phyloP scores from a whole-genome alignment of 2,888 invertebrate genomes.

The Pseudanteris insignis region DNA sequence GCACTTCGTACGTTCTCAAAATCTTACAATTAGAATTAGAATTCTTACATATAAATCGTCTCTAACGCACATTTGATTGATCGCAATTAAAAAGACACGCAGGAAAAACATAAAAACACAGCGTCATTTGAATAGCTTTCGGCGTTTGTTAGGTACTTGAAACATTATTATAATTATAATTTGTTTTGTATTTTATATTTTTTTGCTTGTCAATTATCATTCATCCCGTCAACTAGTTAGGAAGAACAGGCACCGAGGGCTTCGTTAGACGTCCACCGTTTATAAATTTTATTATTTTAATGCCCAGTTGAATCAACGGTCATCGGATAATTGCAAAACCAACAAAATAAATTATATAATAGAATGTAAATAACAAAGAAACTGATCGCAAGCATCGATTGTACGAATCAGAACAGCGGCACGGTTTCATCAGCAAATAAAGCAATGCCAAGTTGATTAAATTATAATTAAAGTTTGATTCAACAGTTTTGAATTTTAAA shows the following conservation, averaged over 20 bases:
- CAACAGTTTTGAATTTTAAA: too few species aligned
- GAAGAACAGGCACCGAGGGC: slow-evolving; percentile 46
- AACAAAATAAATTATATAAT: slow-evolving; percentile 11
- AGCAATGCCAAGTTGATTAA: slow-evolving; percentile 6
- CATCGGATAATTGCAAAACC: slow-evolving; percentile 21
- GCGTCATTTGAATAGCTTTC: slow-evolving; percentile 42
- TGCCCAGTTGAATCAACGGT: slow-evolving; percentile 40
- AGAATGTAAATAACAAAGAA: slow-evolving; percentile 10
- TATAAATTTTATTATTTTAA: slow-evolving; percentile 27
- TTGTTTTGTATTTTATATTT: slow-evolving; percentile 9
- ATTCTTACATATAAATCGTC: slow-evolving; percentile 26
- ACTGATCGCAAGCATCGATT: slow-evolving; percentile 25
- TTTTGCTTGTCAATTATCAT: slow-evolving; percentile 17
- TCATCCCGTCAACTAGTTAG: slow-evolving; percentile 34
- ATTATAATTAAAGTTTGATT: slow-evolving; percentile 1
- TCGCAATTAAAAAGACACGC: slow-evolving; percentile 33
- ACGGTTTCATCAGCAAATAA: slow-evolving; percentile 14
- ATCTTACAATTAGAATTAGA: slow-evolving; percentile 11
- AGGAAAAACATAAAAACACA: slow-evolving; percentile 37
- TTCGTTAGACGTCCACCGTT: slow-evolving; percentile 7
- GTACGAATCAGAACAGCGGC: slow-evolving; percentile 48
- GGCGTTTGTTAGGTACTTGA: slow-evolving; percentile 43
- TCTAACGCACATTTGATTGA: slow-evolving; percentile 28
- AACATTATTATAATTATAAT: slow-evolving; percentile 25
- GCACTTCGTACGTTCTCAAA: slow-evolving; percentile 11